Conservation (phyloP, 1,140 invertebrate species). For the Pachyrhynchus sulphureomaculatus region DNA sequence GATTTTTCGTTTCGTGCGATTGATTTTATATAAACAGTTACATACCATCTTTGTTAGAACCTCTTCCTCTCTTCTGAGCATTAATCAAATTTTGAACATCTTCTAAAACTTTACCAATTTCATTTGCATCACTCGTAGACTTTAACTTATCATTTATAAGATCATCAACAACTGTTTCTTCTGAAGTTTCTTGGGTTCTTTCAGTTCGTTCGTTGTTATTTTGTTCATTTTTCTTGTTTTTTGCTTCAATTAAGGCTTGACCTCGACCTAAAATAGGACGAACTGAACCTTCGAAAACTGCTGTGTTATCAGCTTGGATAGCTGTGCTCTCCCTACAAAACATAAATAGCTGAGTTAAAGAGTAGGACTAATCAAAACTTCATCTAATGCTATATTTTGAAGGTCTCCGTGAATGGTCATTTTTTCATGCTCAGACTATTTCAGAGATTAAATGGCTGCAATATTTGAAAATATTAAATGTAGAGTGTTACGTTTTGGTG, state of each 20-base stretch:
- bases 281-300: too few relatives aligned
- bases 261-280: not conserved
- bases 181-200: not conserved
- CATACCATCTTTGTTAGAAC: not conserved
- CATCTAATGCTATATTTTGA: too few relatives aligned
- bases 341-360: too few relatives aligned
- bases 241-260: not conserved
- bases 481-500: too few relatives aligned
- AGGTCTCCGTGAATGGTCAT: too few relatives aligned
- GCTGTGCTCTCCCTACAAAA: too few relatives aligned
- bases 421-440: too few relatives aligned
- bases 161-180: not conserved
- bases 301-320: too few relatives aligned
- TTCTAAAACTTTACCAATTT: not conserved
- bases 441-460: too few relatives aligned
- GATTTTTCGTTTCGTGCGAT: too few relatives aligned
- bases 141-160: not conserved
- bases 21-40: not conserved
- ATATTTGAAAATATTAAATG: too few relatives aligned
- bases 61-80: not conserved
- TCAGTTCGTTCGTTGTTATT: not conserved
- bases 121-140: not conserved
- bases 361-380: too few relatives aligned
- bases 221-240: not conserved
- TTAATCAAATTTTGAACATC: not conserved